Evolutionary conservation across 2,113 vertebrate genomes (phyloP).

Genomic region (Excalfactoria chinensis): DNA sequence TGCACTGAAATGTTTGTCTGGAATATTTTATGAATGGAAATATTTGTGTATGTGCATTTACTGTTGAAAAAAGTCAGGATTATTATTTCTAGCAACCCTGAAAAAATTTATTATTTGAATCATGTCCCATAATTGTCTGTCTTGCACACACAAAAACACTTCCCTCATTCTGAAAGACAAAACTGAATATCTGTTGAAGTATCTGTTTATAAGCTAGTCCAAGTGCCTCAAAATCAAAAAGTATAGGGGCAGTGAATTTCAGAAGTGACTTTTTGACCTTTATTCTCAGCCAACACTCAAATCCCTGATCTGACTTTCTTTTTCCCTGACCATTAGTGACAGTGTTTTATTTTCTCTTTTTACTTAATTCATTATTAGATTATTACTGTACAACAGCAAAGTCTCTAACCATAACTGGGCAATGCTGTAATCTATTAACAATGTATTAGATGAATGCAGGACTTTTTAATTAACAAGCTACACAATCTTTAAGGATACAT

Average conservation of each 20-base stretch:
- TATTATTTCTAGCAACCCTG: background rate
- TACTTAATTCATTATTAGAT: background rate
- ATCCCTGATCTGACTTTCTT: background rate
- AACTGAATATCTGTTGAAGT: background rate
- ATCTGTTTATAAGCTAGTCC: background rate
- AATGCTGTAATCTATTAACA: background rate
- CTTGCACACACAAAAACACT: background rate
- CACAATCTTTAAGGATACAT: background rate
- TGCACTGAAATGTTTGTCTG: background rate
- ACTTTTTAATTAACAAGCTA: background rate
- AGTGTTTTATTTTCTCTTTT: background rate
- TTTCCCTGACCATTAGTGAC: background rate
- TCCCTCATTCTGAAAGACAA: background rate
- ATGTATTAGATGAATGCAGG: background rate
- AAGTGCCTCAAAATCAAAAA: background rate
- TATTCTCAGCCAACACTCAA: background rate
- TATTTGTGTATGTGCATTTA: background rate
- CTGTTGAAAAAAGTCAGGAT: background rate
- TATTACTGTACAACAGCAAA: background rate
- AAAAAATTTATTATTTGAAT: background rate
- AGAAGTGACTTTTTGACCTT: background rate
- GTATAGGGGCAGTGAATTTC: background rate
- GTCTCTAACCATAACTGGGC: background rate
- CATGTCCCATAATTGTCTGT: background rate
- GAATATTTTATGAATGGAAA: background rate